A percentile compares a stretch with the other conserved stretches of the same genome.
phyloP scores from a whole-genome alignment of 2,797 vertebrate genomes.

The Trachops cirrhosus region DNA sequence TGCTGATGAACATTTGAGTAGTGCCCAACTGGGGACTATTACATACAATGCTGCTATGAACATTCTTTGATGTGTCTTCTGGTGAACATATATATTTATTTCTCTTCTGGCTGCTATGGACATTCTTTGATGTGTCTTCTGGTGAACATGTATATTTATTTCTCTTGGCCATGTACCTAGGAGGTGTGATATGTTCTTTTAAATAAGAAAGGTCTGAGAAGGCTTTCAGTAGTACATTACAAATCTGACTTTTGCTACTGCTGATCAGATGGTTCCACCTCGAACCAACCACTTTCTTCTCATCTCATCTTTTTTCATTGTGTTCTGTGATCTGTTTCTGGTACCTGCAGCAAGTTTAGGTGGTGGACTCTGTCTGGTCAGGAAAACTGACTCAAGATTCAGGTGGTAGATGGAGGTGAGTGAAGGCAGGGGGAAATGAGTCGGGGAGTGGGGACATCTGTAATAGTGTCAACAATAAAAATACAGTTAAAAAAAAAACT shows the following conservation, averaged over 20 bases:
- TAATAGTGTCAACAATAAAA: neutral
- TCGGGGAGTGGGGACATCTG: neutral
- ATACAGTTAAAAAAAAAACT: neutral
- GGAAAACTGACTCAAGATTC: neutral
- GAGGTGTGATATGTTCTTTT: neutral
- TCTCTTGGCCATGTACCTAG: neutral
- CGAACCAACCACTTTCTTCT: neutral
- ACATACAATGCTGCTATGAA: neutral
- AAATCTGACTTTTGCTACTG: neutral
- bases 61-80: neutral
- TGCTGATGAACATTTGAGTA: neutral
- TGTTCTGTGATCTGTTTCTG: neutral
- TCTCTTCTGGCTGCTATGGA: neutral
- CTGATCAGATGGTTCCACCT: neutral
- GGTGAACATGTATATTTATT: neutral
- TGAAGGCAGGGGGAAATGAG: neutral
- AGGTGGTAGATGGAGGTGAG: neutral
- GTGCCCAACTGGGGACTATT: neutral
- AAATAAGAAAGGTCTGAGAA: neutral
- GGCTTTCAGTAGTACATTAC: neutral
- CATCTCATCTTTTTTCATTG: slow-evolving; percentile 11
- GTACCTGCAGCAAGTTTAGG: neutral
- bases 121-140: neutral
- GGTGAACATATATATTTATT: neutral
- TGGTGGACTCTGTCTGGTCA: neutral